Base-by-base conservation (phyloP, 2,888 invertebrate genomes). In the Cantharis lateralis region DNA sequence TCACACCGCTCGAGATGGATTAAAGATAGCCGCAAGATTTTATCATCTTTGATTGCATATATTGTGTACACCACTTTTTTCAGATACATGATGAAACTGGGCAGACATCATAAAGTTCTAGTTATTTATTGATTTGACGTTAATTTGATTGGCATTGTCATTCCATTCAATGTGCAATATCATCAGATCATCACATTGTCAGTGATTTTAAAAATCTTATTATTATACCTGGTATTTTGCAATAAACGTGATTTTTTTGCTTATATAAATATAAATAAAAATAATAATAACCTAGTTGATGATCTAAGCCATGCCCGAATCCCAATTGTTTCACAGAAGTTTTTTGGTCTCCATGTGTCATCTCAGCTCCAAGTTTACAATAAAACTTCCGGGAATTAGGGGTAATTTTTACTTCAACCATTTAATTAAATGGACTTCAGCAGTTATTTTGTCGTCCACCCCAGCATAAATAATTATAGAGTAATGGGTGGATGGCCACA, bases 11-110 rank as follows among this genome's bases (percentile, higher is more conserved):
- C 72, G 72, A 71, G 72, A 71, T 66, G 72, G 78, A 78, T 78
- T 72, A 75, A 76, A 77, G 73, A 77, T 76, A 69, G 77, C 79
- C 74, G 77, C 77, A 5, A 76, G 80, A 80, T 80, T 64, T 70
- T 78, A 80, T 80, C 80, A 66, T 73, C 71, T 69, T 74, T 80
- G 78, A 78, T 80, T 78, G 77, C 78, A 72, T 78, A 78, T 80
- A 78, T 78, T 80, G 72, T 66, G 20, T 66, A 66, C 13, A n/a
- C 20, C 13, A 24, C 13, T 66, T 20, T 66, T 24, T 66, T 18
- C 64, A 66, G n/a, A 66, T 20, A 24, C 20, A 64, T 64, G 20
- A 48, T 48, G 48, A 48, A 48, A 48, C n/a, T 48, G 48, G n/a
- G 48, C n/a, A 48, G n/a, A 48, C 48, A 48, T 48, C 48, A n/a